phyloP scores from a whole-genome alignment of 2,888 invertebrate genomes.

The Caprella mutica region DNA sequence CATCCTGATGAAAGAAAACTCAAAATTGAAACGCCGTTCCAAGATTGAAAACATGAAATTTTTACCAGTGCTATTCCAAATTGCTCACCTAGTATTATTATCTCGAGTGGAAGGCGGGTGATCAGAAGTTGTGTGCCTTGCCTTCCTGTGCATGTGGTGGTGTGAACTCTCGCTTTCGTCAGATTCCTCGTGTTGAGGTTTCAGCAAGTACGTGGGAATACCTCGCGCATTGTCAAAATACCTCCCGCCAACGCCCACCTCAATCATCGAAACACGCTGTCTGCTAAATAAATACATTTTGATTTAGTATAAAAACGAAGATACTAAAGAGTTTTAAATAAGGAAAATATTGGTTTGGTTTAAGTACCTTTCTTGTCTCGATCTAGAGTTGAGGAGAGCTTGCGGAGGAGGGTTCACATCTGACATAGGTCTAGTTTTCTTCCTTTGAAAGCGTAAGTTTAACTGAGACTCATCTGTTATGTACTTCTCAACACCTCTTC shows the following conservation, averaged over 20 bases:
- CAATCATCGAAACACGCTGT: conserved; percentile 34
- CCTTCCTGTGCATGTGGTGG: conserved; percentile 19
- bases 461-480: conserved; percentile 71
- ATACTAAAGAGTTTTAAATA: background rate
- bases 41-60: background rate
- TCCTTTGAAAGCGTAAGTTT: conserved; percentile 65
- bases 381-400: conserved; percentile 39
- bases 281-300: conserved; percentile 5
- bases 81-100: conserved; percentile 30
- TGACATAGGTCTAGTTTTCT: conserved; percentile 42
- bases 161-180: conserved; percentile 33
- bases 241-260: conserved; percentile 30
- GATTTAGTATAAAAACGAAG: background rate
- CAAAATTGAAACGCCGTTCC: background rate
- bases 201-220: conserved; percentile 31
- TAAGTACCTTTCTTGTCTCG: conserved; percentile 18
- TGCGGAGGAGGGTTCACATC: conserved; percentile 42
- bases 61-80: background rate
- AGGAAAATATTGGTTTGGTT: too few species aligned
- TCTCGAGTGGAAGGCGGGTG: conserved; percentile 32
- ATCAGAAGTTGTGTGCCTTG: conserved; percentile 31
- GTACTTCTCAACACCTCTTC: conserved; percentile 65
- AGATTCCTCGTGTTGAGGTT: conserved; percentile 32
- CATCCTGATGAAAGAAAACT: conserved; percentile 15
- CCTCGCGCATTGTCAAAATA: conserved; percentile 30